Conservation (phyloP, 2,888 invertebrate species). For the Kryphioiulus occultus region DNA sequence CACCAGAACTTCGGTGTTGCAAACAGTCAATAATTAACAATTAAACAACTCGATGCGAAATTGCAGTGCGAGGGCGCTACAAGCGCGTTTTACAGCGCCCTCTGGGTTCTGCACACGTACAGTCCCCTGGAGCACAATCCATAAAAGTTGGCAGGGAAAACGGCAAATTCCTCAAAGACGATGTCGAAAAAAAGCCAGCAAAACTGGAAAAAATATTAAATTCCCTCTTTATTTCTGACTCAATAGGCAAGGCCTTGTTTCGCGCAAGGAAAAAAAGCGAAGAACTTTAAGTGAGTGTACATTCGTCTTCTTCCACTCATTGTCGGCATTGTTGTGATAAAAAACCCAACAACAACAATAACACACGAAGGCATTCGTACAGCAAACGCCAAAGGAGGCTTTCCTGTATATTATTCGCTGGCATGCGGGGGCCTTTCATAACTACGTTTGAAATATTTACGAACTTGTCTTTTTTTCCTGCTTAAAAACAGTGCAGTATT, state of each 20-base stretch:
- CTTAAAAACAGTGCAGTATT: constrained; percentile 18
- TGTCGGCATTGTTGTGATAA: constrained; percentile 37
- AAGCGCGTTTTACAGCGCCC: not conserved
- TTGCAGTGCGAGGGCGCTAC: not conserved
- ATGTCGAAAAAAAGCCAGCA: not conserved
- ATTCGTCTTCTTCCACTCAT: constrained; percentile 33
- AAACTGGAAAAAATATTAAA: not conserved
- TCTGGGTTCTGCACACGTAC: not conserved
- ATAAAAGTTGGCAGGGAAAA: not conserved
- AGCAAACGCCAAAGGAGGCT: constrained; percentile 14
- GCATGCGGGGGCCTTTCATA: constrained; percentile 32
- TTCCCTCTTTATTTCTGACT: constrained; percentile 34
- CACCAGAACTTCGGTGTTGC: no score
- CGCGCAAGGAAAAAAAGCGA: not conserved
- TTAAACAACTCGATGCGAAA: no score
- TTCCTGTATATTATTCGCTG: constrained; percentile 25
- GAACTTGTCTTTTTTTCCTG: constrained; percentile 6
- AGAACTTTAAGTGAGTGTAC: constrained; percentile 38
- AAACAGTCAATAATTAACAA: no score
- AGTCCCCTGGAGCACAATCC: not conserved
- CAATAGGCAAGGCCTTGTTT: constrained; percentile 20
- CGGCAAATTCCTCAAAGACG: not conserved
- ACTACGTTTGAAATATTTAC: constrained; percentile 39
- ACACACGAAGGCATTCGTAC: constrained; percentile 29
- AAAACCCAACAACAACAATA: constrained; percentile 28